Evolutionary conservation across 1,140 invertebrate genomes (phyloP).

Genomic region (Calephelis virginiensis): DNA sequence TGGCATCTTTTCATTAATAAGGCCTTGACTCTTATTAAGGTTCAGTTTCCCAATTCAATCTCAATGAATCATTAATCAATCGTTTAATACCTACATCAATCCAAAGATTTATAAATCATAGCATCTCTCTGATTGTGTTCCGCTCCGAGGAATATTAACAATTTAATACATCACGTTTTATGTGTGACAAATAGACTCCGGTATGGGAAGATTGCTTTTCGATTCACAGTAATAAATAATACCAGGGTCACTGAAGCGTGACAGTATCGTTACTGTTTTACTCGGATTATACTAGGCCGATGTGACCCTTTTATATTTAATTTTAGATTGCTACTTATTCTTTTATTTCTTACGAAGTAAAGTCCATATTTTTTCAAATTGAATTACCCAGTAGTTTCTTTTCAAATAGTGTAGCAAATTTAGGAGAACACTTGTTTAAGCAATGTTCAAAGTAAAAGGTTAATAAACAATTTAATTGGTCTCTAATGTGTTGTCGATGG

Average conservation of each 20-base stretch:
- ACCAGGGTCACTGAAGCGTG: constrained; percentile 63
- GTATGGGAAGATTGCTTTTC: constrained; percentile 72
- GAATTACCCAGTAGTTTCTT: too few relatives aligned
- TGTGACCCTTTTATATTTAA: not conserved
- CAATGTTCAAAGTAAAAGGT: too few relatives aligned
- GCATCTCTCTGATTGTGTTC: not conserved
- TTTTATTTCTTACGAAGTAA: too few relatives aligned
- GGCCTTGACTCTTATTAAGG: too few relatives aligned
- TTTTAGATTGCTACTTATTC: too few relatives aligned
- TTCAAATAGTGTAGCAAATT: too few relatives aligned
- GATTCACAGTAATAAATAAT: constrained; percentile 74
- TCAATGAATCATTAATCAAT: not conserved
- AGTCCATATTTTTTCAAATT: too few relatives aligned
- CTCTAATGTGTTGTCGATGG: too few relatives aligned
- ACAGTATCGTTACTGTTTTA: constrained; percentile 58
- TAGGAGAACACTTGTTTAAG: too few relatives aligned
- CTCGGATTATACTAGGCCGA: constrained; percentile 46
- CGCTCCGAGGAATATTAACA: not conserved
- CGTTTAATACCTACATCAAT: not conserved
- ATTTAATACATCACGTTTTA: constrained; percentile 65
- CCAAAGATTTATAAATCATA: not conserved
- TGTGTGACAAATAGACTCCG: constrained; percentile 74
- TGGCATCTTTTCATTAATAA: too few relatives aligned
- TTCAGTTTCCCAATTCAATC: not conserved
- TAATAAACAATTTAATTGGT: too few relatives aligned